These are phyloP conservation scores for Pachyramphus minor DNA, from an alignment of 2,113 vertebrate species.

Conservation along the genomic window DNA sequence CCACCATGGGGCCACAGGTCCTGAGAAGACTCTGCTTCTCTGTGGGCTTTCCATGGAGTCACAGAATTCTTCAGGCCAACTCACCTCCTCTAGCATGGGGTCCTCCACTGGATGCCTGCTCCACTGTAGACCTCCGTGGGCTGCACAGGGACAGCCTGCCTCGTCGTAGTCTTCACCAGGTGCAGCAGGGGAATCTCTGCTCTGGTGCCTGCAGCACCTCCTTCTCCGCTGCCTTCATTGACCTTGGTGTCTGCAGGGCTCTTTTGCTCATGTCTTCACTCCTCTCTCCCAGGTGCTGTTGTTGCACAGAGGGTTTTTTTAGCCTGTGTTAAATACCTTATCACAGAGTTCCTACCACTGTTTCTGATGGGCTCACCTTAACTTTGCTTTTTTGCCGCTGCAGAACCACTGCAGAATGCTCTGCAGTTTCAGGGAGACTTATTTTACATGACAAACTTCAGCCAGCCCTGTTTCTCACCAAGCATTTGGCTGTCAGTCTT, in stretches of 20 bases:
- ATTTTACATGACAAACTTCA: not conserved
- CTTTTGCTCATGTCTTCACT: not conserved
- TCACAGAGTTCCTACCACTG: not conserved
- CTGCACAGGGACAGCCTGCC: not conserved
- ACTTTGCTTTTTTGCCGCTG: not conserved
- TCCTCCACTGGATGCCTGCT: not conserved
- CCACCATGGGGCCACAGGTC: not conserved
- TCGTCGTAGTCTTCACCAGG: rapidly evolving
- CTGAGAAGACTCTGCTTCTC: not conserved
- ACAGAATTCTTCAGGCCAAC: not conserved
- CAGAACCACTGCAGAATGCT: not conserved
- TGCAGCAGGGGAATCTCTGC: not conserved
- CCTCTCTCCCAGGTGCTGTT: not conserved
- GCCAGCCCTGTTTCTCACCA: not conserved
- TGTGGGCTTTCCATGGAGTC: not conserved
- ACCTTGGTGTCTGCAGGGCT: not conserved
- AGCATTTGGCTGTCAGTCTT: not conserved
- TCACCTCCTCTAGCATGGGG: not conserved
- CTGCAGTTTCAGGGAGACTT: not conserved
- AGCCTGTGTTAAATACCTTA: not conserved
- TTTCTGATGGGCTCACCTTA: not conserved
- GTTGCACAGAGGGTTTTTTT: not conserved
- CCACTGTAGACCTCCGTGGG: not conserved
- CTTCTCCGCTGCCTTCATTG: not conserved
- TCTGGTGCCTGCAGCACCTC: not conserved